Evolutionary conservation across 2,888 invertebrate genomes (phyloP).

Genomic region (Mimumesa dahlbomi): DNA sequence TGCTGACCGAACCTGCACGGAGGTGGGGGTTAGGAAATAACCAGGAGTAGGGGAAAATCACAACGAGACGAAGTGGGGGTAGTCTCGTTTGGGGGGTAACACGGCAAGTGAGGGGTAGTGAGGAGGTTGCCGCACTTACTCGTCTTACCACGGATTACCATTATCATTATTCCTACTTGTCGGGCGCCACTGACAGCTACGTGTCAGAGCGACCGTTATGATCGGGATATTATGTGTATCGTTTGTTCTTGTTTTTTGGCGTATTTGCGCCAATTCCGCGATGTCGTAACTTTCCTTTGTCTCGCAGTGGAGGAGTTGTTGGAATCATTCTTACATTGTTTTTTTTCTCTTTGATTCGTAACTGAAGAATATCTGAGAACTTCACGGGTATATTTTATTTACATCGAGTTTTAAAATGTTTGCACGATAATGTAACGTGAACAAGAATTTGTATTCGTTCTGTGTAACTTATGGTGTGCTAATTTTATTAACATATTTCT

Average conservation of each 20-base stretch:
- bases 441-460: too few species aligned
- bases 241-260: conserved; percentile 26
- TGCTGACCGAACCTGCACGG: conserved; percentile 57
- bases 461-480: too few species aligned
- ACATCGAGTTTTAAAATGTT: too few species aligned
- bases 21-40: conserved; percentile 28
- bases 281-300: conserved; percentile 21
- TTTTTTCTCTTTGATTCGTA: background rate
- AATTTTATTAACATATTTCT: too few species aligned
- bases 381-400: too few species aligned
- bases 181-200: conserved; percentile 63
- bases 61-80: conserved; percentile 36
- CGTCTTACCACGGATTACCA: conserved; percentile 74
- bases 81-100: conserved; percentile 35
- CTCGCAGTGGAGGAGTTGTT: background rate
- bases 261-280: conserved; percentile 18
- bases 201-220: conserved; percentile 61
- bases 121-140: conserved; percentile 75
- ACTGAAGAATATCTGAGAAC: too few species aligned
- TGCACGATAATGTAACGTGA: too few species aligned
- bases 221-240: conserved; percentile 54
- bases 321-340: too few species aligned
- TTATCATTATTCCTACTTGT: conserved; percentile 74
- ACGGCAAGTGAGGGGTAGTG: conserved; percentile 57
- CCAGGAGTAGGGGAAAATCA: conserved; percentile 57